These are phyloP conservation scores for Idaea dimidiata DNA, from an alignment of 2,888 invertebrate species.

Conservation along the genomic window DNA sequence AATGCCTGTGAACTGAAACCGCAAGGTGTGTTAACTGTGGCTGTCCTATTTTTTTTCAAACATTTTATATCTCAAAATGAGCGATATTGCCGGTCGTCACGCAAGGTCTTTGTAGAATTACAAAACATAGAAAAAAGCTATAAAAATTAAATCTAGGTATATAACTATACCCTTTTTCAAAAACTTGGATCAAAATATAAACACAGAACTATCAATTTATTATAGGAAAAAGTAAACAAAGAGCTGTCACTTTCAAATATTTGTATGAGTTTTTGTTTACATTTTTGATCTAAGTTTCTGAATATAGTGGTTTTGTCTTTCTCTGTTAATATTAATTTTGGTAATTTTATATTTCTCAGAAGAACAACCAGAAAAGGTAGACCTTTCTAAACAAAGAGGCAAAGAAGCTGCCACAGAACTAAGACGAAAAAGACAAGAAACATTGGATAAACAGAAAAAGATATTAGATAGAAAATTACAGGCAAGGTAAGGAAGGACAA, in stretches of 20 bases:
- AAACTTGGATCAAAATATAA: too few relatives aligned
- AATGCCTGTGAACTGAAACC: conserved; percentile 47
- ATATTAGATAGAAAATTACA: conserved; percentile 63
- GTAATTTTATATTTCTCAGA: conserved; percentile 28
- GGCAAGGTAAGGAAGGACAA: conserved; percentile 62
- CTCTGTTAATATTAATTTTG: not conserved
- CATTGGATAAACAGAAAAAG: conserved; percentile 64
- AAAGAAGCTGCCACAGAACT: conserved; percentile 61
- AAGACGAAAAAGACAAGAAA: conserved; percentile 58
- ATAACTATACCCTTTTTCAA: too few relatives aligned
- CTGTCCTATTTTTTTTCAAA: not conserved
- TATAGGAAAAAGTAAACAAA: too few relatives aligned
- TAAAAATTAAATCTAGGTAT: too few relatives aligned
- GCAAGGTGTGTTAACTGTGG: conserved; percentile 38
- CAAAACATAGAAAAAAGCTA: not conserved
- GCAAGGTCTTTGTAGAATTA: too few relatives aligned
- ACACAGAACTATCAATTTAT: too few relatives aligned
- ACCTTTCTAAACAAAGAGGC: conserved; percentile 61
- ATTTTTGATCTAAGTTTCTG: too few relatives aligned
- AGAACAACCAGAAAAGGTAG: conserved; percentile 43
- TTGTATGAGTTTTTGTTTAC: too few relatives aligned
- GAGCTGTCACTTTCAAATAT: too few relatives aligned
- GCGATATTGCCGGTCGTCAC: not conserved
- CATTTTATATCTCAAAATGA: not conserved
- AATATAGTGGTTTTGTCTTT: not conserved